Conservation (phyloP, 2,797 vertebrate genomes). For the Galago senegalensis region DNA sequence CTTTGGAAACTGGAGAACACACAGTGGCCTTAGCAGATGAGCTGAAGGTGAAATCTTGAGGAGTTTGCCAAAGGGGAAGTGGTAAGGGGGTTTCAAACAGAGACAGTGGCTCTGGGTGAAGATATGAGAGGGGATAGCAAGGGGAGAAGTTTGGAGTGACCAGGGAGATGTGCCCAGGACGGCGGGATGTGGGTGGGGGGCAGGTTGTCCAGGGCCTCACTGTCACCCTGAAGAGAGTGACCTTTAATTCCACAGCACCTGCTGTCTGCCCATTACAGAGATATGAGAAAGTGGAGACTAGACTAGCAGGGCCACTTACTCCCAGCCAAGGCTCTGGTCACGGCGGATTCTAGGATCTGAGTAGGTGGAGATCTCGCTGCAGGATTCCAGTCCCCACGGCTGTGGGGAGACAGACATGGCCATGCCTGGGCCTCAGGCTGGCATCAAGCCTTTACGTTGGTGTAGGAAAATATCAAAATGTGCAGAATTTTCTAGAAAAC, state of each 20-base stretch:
- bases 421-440: not conserved
- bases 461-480: not conserved
- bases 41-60: not conserved
- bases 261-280: not conserved
- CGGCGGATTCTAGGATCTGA: not conserved
- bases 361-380: accelerated
- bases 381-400: not conserved
- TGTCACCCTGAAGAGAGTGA: not conserved
- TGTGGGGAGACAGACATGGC: not conserved
- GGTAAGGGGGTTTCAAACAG: not conserved
- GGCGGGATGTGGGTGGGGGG: not conserved
- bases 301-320: not conserved
- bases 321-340: not conserved
- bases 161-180: not conserved
- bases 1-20: not conserved
- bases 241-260: not conserved
- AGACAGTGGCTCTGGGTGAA: not conserved
- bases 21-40: not conserved
- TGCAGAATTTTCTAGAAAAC: not conserved
- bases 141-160: not conserved
- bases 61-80: too few relatives aligned
- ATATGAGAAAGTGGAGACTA: not conserved
- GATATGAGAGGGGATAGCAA: not conserved
- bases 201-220: not conserved
- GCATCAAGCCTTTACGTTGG: not conserved